Conservation (phyloP, 1,140 invertebrate genomes). For the Aphaenogaster ashmeadi region DNA sequence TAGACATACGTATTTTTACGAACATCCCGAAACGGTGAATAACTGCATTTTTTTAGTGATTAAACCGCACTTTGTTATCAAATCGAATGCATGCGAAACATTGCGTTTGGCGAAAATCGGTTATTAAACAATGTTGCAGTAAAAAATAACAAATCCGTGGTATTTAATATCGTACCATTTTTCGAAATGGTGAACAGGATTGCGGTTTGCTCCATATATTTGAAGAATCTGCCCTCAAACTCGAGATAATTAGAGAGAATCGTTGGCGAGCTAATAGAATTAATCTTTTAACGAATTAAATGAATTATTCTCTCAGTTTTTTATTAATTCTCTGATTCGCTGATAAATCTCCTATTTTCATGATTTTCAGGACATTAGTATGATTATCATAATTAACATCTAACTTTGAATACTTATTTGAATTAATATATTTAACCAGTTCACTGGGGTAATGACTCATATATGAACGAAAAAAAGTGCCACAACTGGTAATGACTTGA, state of each 20-base stretch:
- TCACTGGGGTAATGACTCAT: no score
- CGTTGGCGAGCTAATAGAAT: not conserved
- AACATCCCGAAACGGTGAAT: not conserved
- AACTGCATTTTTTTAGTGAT: conserved; percentile 29
- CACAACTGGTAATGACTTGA: no score
- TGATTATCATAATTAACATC: conserved; percentile 17
- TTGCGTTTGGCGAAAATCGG: not conserved
- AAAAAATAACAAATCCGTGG: not conserved
- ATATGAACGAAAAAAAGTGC: no score
- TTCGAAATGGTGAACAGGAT: not conserved
- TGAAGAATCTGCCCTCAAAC: not conserved
- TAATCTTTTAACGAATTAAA: not conserved
- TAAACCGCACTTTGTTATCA: conserved; percentile 18
- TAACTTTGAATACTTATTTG: conserved; percentile 2
- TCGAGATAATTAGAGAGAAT: conserved; percentile 2
- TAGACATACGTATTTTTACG: conserved; percentile 32
- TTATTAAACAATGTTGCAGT: not conserved
- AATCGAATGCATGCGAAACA: not conserved
- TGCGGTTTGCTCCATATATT: not conserved
- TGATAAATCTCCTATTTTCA: not conserved
- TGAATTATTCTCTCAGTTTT: not conserved
- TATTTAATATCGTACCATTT: not conserved
- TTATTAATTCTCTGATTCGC: not conserved
- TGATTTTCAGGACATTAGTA: not conserved
- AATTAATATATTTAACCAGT: conserved; percentile 6